phyloP scores from a whole-genome alignment of 2,888 invertebrate genomes.

The Aspidiotus rigidus region DNA sequence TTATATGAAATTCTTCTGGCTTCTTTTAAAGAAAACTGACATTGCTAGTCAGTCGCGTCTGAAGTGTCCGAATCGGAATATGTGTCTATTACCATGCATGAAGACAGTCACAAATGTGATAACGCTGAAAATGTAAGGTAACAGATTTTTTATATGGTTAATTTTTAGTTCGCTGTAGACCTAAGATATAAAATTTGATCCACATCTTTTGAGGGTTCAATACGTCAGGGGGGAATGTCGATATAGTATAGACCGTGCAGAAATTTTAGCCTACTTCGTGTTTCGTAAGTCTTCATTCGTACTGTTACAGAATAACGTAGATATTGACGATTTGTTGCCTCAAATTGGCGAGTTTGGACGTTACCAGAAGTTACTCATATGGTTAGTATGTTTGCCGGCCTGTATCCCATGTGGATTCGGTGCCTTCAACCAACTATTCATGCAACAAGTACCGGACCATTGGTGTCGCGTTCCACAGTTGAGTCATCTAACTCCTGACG shows the following conservation, averaged over 20 bases:
- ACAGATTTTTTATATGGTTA: neutral
- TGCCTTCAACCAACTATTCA: slow-evolving; percentile 87
- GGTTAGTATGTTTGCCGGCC: slow-evolving; percentile 79
- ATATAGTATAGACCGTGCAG: no score
- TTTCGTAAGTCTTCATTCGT: neutral
- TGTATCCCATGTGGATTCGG: slow-evolving; percentile 85
- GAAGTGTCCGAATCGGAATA: neutral
- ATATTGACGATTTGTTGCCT: slow-evolving; percentile 74
- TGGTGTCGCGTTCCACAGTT: slow-evolving; percentile 71
- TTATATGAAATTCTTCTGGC: slow-evolving; percentile 25
- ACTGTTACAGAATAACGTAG: slow-evolving; percentile 51
- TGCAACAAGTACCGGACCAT: slow-evolving; percentile 76
- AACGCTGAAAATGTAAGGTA: slow-evolving; percentile 26
- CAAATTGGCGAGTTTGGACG: slow-evolving; percentile 81
- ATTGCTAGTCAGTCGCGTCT: slow-evolving; percentile 7
- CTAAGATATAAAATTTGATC: no score
- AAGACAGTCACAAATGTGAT: slow-evolving; percentile 9
- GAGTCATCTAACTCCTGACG: slow-evolving; percentile 49
- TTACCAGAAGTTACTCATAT: slow-evolving; percentile 75
- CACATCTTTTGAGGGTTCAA: no score
- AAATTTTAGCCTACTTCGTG: neutral
- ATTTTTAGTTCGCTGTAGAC: neutral
- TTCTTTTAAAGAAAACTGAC: slow-evolving; percentile 21
- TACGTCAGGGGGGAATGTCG: no score
- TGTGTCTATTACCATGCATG: slow-evolving; percentile 16